phyloP scores from a whole-genome alignment of 2,113 vertebrate genomes.

The Psilopsiagon aymara region DNA sequence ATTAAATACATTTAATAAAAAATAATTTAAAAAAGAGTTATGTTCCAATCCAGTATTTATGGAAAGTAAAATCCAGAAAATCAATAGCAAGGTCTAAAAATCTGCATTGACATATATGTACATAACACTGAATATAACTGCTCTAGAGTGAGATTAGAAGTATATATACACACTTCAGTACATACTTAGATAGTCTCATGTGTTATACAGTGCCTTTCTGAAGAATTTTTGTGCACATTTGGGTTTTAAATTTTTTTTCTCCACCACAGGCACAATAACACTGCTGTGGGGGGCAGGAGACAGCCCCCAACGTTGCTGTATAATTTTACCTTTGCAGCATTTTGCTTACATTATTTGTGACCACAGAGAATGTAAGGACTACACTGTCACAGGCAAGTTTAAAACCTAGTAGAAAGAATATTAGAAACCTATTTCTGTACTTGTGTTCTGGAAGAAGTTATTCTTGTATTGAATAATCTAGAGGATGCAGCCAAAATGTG shows the following conservation, averaged over 20 bases:
- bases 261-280: neutral
- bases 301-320: too few species aligned
- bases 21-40: neutral
- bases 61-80: neutral
- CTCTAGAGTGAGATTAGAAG: neutral
- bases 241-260: neutral
- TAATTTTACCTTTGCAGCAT: neutral
- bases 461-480: neutral
- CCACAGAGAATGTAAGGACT: neutral
- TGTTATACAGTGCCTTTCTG: neutral
- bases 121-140: neutral
- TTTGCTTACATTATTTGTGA: neutral
- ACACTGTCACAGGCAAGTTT: neutral
- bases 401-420: neutral
- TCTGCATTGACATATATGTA: neutral
- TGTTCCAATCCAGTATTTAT: neutral
- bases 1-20: neutral
- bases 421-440: neutral
- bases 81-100: neutral
- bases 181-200: neutral
- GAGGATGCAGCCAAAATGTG: neutral
- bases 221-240: neutral
- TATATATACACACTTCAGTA: neutral
- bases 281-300: accelerated
- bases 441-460: neutral